Conservation (phyloP, 2,113 vertebrate genomes). For the Pseudois nayaur region DNA sequence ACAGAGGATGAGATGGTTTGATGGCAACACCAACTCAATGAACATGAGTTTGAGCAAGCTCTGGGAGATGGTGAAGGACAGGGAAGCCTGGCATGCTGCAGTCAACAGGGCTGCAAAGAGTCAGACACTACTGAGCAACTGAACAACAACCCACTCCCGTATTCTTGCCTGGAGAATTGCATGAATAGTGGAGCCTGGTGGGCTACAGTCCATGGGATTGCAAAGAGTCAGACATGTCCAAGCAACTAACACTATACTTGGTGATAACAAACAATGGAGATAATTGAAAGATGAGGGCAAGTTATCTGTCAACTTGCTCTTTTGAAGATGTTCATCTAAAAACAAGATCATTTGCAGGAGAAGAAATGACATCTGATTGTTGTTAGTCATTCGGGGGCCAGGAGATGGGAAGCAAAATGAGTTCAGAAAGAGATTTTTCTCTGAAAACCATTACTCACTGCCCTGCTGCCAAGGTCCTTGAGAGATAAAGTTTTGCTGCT, state of each 20-base stretch:
- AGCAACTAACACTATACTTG: neutral
- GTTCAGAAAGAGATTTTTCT: neutral
- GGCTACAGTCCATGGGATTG: neutral
- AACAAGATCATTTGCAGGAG: neutral
- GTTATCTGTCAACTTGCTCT: neutral
- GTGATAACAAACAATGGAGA: neutral
- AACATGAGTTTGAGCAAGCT: neutral
- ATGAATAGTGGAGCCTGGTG: neutral
- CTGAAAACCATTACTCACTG: neutral
- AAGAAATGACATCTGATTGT: neutral
- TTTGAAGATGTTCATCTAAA: conserved; percentile 22
- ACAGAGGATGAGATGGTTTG: neutral
- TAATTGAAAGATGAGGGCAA: neutral
- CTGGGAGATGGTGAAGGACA: neutral
- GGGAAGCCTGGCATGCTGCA: neutral
- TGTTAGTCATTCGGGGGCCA: neutral
- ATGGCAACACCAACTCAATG: neutral
- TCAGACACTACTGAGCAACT: neutral
- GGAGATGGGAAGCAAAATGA: neutral
- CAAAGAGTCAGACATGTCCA: neutral
- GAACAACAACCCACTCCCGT: neutral
- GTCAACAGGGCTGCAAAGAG: neutral
- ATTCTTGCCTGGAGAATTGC: neutral
- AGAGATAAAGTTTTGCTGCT: neutral
- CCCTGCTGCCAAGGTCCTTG: neutral